phyloP scores from a whole-genome alignment of 2,888 invertebrate species.

The Automeris io region DNA sequence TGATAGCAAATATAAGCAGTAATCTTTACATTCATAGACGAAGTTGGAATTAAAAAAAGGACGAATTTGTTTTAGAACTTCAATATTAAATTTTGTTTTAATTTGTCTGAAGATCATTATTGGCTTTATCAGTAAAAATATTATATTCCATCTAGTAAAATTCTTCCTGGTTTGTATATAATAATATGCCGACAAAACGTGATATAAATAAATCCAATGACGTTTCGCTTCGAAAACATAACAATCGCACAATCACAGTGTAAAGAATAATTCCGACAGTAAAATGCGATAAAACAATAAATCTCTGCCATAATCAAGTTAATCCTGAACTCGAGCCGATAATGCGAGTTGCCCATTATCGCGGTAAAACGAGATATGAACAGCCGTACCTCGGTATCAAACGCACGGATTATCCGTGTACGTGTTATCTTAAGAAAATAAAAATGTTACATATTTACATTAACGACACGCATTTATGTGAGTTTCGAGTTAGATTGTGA shows the following conservation, averaged over 20 bases:
- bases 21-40: too few species aligned
- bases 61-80: too few species aligned
- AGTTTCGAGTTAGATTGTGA: slow-evolving; percentile 1
- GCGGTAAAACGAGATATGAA: slow-evolving; percentile 11
- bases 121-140: too few species aligned
- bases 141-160: neutral
- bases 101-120: too few species aligned
- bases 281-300: slow-evolving; percentile 50
- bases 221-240: slow-evolving; percentile 22
- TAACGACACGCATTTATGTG: slow-evolving; percentile 24
- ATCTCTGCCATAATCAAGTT: slow-evolving; percentile 54
- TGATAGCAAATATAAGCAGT: too few species aligned
- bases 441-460: slow-evolving; percentile 18
- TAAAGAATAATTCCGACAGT: slow-evolving; percentile 45
- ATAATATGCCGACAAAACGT: neutral
- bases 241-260: slow-evolving; percentile 13
- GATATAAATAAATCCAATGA: slow-evolving; percentile 25
- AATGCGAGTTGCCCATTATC: slow-evolving; percentile 46
- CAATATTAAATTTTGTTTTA: too few species aligned
- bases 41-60: too few species aligned
- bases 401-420: slow-evolving; percentile 38
- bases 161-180: neutral
- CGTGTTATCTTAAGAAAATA: slow-evolving; percentile 27
- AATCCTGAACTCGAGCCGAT: slow-evolving; percentile 48
- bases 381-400: slow-evolving; percentile 25